Evolutionary conservation across 2,113 vertebrate species (phyloP), one percentile per base, ranked within the genome.

Genomic region (Castor canadensis): DNA sequence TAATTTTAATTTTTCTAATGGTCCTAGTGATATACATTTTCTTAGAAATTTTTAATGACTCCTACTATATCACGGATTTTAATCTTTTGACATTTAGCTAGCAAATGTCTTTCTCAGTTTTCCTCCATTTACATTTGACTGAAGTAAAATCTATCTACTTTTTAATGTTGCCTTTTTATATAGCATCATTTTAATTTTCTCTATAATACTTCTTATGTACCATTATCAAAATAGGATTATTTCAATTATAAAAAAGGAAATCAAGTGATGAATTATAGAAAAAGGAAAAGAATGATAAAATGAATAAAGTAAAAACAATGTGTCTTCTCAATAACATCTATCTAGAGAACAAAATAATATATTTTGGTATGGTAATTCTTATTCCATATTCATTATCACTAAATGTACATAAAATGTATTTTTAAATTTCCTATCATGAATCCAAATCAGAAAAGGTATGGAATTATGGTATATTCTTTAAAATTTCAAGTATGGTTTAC

Each of bases 81-180:
- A 87, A 60, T 67, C 6, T n/a, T n/a, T n/a, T n/a, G n/a, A n/a
- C n/a, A n/a, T n/a, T n/a, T n/a, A n/a, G n/a, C n/a, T n/a, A n/a
- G 15, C 38, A 72, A 77, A 47, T 83, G 62, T n/a, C 69, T 56
- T 90, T 90, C 56, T 90, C 73, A 75, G 40, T 38, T 87, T 52
- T 67, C 30, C 22, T 52, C 15, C 58, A 40, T 56, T 80, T 94
- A 58, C 47, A 92, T 88, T 92, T 79, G 79, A 92, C 84, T 66
- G n/a, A 83, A 92, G 38, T 66, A 86, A 16, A 81, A 58, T 87
- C 49, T 81, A 87, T 60, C 52, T 73, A 84, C 47, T 64, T 62
- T n/a, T 45, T 10, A 64, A 56, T 35, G 19, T 20, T 91, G 30
- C 24, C 76, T 91, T 72, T 81, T 64, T 66, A 15, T 73, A 43